Percentiles rank a stretch among this genome's conserved stretches.
Evolutionary conservation across 2,797 vertebrate genomes (phyloP).

Genomic region (Hypotaenidia philippensis): DNA sequence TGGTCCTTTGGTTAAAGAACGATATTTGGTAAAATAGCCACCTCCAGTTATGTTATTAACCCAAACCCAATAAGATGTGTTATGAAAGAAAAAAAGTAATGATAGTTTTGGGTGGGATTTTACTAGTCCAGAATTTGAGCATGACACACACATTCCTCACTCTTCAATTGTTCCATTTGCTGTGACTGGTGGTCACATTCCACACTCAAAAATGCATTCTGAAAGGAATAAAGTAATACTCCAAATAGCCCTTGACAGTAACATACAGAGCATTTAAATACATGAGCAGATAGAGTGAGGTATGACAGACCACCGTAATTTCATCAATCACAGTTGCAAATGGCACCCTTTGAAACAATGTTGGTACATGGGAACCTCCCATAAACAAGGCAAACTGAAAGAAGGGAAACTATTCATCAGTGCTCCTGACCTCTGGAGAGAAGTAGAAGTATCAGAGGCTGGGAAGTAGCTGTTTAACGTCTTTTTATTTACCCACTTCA

Average conservation of each 20-base stretch:
- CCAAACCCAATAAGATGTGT: rapidly evolving
- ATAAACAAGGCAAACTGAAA: not conserved
- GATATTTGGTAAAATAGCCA: not conserved
- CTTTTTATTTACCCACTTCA: constrained; percentile 78
- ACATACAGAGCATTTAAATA: constrained; percentile 1
- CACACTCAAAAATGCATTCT: not conserved
- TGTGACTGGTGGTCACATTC: not conserved
- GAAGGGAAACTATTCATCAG: constrained; percentile 17
- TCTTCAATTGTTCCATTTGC: not conserved
- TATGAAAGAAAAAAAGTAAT: not conserved
- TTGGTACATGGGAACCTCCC: not conserved
- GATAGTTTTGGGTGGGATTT: not conserved
- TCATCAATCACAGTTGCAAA: constrained; percentile 33
- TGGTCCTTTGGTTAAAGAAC: not conserved
- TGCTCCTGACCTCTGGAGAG: constrained; percentile 58
- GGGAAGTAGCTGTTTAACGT: constrained; percentile 69
- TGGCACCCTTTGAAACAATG: not conserved
- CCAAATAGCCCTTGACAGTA: not conserved
- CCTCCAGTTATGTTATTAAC: not conserved
- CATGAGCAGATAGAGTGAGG: constrained; percentile 35
- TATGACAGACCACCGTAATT: not conserved
- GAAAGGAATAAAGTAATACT: not conserved
- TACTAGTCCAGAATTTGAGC: not conserved
- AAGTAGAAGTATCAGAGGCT: constrained; percentile 67
- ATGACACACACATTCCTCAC: not conserved